Conservation (phyloP, 2,797 vertebrate genomes). For the Arctocebus calabarensis region DNA sequence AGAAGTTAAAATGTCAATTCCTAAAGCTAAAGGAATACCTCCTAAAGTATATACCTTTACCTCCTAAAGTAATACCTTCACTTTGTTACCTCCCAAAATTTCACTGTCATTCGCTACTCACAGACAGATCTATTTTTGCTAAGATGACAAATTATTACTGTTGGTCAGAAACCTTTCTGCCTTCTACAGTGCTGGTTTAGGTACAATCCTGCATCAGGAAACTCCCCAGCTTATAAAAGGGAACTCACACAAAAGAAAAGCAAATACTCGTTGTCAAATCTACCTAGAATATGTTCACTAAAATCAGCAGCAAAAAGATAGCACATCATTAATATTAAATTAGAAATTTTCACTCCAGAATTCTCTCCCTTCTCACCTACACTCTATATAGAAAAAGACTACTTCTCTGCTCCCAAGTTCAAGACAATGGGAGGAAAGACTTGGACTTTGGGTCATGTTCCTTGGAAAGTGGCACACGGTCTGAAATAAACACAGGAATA, state of each 20-base stretch:
- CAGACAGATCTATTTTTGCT: neutral
- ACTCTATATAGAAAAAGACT: neutral
- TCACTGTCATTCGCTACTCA: slow-evolving; percentile 11
- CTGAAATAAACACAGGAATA: neutral
- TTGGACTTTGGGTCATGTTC: neutral
- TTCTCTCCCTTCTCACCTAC: neutral
- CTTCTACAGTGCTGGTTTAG: neutral
- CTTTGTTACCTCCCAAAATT: slow-evolving; percentile 14
- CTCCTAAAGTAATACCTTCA: slow-evolving; percentile 11
- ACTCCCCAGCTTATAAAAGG: neutral
- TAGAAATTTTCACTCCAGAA: neutral
- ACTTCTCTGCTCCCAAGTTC: neutral
- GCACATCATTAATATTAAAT: neutral
- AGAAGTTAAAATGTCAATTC: slow-evolving; percentile 45
- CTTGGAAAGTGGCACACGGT: neutral
- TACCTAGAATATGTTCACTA: neutral
- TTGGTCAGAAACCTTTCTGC: neutral
- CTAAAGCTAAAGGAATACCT: slow-evolving; percentile 14
- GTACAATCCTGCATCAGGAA: neutral
- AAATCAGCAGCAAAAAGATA: slow-evolving; percentile 23
- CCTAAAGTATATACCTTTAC: too few relatives aligned
- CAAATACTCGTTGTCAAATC: neutral
- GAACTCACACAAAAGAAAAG: neutral
- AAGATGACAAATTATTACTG: neutral
- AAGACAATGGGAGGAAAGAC: slow-evolving; percentile 4